Conservation (phyloP, 2,888 invertebrate species). For the Octonoba sinensis region DNA sequence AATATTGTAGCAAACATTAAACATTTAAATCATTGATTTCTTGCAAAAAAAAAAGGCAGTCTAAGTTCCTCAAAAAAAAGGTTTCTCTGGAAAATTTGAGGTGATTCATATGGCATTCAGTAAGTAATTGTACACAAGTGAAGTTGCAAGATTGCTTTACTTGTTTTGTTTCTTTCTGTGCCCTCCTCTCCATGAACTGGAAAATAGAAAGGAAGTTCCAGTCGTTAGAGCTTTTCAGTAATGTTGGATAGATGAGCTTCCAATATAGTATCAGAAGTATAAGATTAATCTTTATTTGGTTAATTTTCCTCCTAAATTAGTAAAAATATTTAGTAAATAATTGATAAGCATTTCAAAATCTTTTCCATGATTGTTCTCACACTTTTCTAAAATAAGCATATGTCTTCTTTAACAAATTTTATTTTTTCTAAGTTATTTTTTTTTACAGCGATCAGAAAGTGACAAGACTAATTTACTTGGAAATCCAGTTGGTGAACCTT, state of each 20-base stretch:
- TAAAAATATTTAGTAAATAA: background rate
- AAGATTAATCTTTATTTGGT: background rate
- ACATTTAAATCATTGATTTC: too few species aligned
- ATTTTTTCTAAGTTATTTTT: background rate
- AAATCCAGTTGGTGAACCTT: constrained; percentile 49
- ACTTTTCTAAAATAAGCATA: background rate
- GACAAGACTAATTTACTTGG: constrained; percentile 52
- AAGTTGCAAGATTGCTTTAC: too few species aligned
- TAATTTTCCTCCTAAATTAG: background rate
- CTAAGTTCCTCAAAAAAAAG: too few species aligned
- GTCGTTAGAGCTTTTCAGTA: too few species aligned
- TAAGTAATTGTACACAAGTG: too few species aligned
- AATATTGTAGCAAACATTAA: too few species aligned
- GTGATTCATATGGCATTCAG: too few species aligned
- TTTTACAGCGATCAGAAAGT: constrained; percentile 37
- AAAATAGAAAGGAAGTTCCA: too few species aligned
- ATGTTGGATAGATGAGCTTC: background rate
- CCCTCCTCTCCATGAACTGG: too few species aligned
- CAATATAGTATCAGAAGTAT: background rate
- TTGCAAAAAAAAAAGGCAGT: too few species aligned
- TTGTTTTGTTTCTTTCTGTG: too few species aligned
- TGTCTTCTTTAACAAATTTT: background rate
- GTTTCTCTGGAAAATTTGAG: too few species aligned
- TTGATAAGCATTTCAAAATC: background rate
- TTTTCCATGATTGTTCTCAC: background rate